These are phyloP conservation scores for Rhyacophila brunnea DNA, from an alignment of 1,140 invertebrate genomes.

Conservation along the genomic window DNA sequence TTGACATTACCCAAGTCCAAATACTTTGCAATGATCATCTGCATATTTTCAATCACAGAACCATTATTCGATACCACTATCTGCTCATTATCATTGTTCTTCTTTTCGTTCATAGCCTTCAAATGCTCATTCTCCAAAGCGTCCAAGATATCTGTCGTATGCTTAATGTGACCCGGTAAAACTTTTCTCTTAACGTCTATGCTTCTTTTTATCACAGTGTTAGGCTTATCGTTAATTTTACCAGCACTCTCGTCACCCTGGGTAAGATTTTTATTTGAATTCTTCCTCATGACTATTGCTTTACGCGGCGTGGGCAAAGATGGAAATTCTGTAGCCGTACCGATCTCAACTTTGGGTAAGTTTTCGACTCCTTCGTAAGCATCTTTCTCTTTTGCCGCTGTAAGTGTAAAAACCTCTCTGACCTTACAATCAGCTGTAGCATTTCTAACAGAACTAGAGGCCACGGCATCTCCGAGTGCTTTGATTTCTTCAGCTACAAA, in stretches of 20 bases:
- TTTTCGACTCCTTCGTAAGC: constrained; percentile 14
- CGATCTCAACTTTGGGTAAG: constrained; percentile 49
- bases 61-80: background rate
- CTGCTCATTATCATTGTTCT: constrained; percentile 1
- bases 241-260: background rate
- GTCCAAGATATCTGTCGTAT: constrained; percentile 44
- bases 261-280: constrained; percentile 39
- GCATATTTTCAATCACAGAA: constrained; percentile 40
- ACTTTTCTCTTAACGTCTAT: constrained; percentile 31
- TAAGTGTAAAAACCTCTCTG: no score
- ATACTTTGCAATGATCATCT: constrained; percentile 11
- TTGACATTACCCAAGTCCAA: no score
- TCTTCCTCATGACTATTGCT: constrained; percentile 42
- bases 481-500: no score
- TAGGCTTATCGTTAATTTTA: constrained; percentile 21
- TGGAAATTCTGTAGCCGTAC: constrained; percentile 52
- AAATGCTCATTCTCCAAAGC: constrained; percentile 49
- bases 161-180: constrained; percentile 39
- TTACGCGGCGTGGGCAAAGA: constrained; percentile 47
- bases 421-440: background rate
- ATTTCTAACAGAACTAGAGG: no score
- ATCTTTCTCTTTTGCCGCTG: constrained; percentile 26
- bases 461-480: no score
- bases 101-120: constrained; percentile 30
- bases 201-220: constrained; percentile 31